Conservation (phyloP, 2,888 invertebrate genomes). For the Diarsia mendica region DNA sequence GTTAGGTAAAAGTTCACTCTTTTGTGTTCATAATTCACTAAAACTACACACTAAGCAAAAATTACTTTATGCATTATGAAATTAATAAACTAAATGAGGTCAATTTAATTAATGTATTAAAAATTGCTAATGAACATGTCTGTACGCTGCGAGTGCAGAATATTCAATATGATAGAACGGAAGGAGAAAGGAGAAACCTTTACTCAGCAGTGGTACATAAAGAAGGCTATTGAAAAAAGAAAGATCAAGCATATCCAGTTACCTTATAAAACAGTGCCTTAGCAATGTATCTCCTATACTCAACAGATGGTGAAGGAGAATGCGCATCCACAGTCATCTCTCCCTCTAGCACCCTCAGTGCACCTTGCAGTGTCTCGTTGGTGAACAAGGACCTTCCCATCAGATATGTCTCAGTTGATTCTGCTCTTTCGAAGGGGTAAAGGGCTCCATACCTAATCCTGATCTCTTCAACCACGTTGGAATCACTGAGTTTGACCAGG, state of each 20-base stretch:
- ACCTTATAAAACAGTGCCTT: slow-evolving; percentile 92
- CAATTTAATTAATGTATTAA: no score
- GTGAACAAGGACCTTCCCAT: slow-evolving; percentile 82
- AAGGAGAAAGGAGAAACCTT: no score
- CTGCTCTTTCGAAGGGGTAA: slow-evolving; percentile 85
- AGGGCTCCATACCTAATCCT: slow-evolving; percentile 91
- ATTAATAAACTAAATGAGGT: no score
- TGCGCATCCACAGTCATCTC: slow-evolving; percentile 73
- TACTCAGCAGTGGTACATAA: no score
- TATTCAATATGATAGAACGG: no score
- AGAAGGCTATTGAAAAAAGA: no score
- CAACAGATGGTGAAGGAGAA: slow-evolving; percentile 89
- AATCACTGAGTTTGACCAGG: slow-evolving; percentile 87
- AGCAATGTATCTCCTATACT: slow-evolving; percentile 90
- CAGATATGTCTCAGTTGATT: slow-evolving; percentile 86
- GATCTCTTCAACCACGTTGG: slow-evolving; percentile 43
- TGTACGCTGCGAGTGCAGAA: no score
- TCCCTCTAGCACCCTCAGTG: slow-evolving; percentile 70
- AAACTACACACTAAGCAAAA: no score
- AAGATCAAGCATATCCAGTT: slow-evolving; percentile 7
- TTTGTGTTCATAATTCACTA: no score
- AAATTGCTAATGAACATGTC: no score
- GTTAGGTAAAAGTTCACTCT: no score
- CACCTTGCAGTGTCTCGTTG: slow-evolving; percentile 81
- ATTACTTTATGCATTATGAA: no score